Evolutionary conservation across 2,797 vertebrate species (phyloP).

Genomic region (Oreonectes daqikongensis): DNA sequence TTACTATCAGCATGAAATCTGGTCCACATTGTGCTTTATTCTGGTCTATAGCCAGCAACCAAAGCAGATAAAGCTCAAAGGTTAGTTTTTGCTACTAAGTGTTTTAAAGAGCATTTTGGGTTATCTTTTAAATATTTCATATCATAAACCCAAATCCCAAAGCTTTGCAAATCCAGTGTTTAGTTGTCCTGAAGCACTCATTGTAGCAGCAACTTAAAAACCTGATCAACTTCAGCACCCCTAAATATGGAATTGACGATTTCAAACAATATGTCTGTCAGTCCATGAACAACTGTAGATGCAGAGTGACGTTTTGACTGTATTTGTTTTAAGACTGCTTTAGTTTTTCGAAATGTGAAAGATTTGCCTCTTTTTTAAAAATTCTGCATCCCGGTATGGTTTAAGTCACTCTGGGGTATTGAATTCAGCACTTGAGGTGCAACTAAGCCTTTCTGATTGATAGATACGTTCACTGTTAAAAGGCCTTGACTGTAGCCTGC

Average conservation of each 20-base stretch:
- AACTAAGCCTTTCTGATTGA: slow-evolving; percentile 58
- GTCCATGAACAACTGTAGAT: not conserved
- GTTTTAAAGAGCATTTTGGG: not conserved
- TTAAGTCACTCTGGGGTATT: slow-evolving; percentile 20
- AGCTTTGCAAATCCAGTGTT: not conserved
- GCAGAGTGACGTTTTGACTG: too few species aligned
- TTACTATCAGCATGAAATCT: not conserved
- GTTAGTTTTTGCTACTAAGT: not conserved
- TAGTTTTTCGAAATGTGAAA: not conserved
- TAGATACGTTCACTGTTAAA: slow-evolving; percentile 69
- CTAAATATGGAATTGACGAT: too few species aligned
- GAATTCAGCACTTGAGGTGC: slow-evolving; percentile 38
- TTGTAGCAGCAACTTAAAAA: too few species aligned
- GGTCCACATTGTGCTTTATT: not conserved
- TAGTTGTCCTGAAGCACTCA: too few species aligned
- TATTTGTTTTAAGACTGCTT: not conserved
- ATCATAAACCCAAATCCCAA: not conserved
- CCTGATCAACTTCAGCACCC: too few species aligned
- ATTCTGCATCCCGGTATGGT: not conserved
- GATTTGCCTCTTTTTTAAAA: slow-evolving; percentile 24
- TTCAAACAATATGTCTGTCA: too few species aligned
- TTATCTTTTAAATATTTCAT: not conserved
- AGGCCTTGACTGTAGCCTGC: slow-evolving; percentile 62
- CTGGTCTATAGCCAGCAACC: not conserved
- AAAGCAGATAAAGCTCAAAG: not conserved